Evolutionary conservation across 2,888 invertebrate species (phyloP), one percentile per base, ranked within the genome.

Genomic region (Dryadula phaetusa): DNA sequence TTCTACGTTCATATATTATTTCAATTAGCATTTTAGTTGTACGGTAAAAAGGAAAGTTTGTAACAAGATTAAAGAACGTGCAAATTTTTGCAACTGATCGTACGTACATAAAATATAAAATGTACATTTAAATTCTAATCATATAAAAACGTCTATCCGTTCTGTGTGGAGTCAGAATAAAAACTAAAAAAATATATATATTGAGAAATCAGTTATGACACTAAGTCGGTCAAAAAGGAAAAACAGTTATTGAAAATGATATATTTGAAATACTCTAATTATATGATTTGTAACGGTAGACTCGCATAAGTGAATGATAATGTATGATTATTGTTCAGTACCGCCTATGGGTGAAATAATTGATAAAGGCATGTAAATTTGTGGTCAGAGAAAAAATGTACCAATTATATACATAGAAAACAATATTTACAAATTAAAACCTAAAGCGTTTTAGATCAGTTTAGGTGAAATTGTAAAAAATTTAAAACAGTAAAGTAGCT

Each of bases 31-130:
- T 58, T 58, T 44, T 44, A 12, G 58, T 58, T 58, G 58, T 58
- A 44, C 58, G 58, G 42, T 58, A 58, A 58, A 58, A 58, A 25
- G 58, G 58, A 58, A 58, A 58, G 58, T 54, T 54, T 28, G 49
- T 20, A 56, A 56, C 37, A 22, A 56, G 54, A 56, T 56, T 56
- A 56, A 34, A 56, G 54, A 56, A 56, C 22, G 34, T 20, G 54
- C 22, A 56, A 40, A 49, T 20, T 37, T 22, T 37, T 22, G 8
- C 37, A 37, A 40, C 37, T 56, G 34, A n/a, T n/a, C 42, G 20
- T 22, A 49, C 28, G 8, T 28, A 56, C 20, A 54, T 20, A 37
- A 20, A 20, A 7, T 34, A 14, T 22, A n/a, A 56, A 22, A 37
- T 37, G 37, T 34, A 14, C 7, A 56, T 56, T 37, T 22, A n/a